These are phyloP conservation scores for Gisinianus flammeolus DNA, from an alignment of 2,888 invertebrate species.

Conservation along the genomic window DNA sequence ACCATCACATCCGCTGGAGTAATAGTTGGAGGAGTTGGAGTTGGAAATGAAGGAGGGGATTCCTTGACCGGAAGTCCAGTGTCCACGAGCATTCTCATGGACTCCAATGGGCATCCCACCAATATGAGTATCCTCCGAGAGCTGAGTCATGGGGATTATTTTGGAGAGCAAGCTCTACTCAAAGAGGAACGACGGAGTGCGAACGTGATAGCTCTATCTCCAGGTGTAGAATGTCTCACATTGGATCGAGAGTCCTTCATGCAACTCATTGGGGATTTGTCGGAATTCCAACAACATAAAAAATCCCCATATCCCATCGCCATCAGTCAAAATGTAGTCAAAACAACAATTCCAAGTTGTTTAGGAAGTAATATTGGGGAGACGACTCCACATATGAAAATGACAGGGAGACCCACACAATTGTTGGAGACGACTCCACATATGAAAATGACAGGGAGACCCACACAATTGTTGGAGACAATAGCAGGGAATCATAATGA, in stretches of 20 bases:
- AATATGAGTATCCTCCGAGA: constrained; percentile 68
- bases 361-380: constrained; percentile 6
- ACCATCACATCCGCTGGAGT: too few relatives aligned
- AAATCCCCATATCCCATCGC: constrained; percentile 26
- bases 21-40: too few relatives aligned
- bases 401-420: neutral
- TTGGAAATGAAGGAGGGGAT: too few relatives aligned
- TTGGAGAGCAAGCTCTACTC: constrained; percentile 85
- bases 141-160: constrained; percentile 79
- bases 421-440: neutral
- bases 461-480: neutral
- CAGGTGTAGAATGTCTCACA: constrained; percentile 67
- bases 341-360: neutral
- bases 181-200: constrained; percentile 75
- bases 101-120: neutral
- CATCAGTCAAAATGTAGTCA: neutral
- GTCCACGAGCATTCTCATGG: neutral
- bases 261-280: constrained; percentile 80
- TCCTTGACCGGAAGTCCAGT: constrained; percentile 15
- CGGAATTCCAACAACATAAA: constrained; percentile 68
- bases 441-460: neutral
- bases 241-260: constrained; percentile 91
- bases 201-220: constrained; percentile 65
- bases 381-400: neutral
- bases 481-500: constrained; percentile 2